Conservation (phyloP, 2,113 vertebrate species). For the Corapipo altera region DNA sequence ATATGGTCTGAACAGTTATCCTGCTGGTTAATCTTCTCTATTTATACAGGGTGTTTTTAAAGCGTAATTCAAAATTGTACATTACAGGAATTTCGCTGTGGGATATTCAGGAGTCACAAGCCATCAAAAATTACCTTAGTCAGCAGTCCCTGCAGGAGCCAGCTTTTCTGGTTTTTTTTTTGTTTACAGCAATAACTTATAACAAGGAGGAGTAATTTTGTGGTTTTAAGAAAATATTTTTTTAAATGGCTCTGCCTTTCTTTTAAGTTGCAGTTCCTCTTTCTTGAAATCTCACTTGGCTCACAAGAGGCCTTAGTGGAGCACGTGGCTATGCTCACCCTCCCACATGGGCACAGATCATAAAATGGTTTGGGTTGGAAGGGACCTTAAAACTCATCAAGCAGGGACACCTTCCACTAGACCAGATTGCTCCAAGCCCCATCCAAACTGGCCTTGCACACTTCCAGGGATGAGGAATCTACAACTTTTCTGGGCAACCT, state of each 20-base stretch:
- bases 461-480: neutral
- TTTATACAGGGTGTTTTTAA: conserved; percentile 30
- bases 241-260: neutral
- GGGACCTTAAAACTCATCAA: neutral
- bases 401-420: neutral
- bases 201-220: neutral
- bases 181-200: conserved; percentile 35
- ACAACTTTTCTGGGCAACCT: neutral
- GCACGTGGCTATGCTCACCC: fast-evolving
- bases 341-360: fast-evolving
- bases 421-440: neutral
- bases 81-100: neutral
- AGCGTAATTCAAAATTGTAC: conserved; percentile 16
- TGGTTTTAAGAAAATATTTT: neutral
- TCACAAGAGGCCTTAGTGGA: neutral
- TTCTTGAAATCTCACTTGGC: neutral
- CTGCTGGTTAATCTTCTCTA: conserved; percentile 39
- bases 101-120: conserved; percentile 38
- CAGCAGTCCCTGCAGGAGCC: conserved; percentile 24
- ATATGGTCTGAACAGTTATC: neutral
- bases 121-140: neutral
- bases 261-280: neutral
- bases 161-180: neutral
- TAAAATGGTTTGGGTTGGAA: neutral
- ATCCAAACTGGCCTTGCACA: neutral